Conservation (phyloP, 2,888 invertebrate species). For the Polymixis lichenea region DNA sequence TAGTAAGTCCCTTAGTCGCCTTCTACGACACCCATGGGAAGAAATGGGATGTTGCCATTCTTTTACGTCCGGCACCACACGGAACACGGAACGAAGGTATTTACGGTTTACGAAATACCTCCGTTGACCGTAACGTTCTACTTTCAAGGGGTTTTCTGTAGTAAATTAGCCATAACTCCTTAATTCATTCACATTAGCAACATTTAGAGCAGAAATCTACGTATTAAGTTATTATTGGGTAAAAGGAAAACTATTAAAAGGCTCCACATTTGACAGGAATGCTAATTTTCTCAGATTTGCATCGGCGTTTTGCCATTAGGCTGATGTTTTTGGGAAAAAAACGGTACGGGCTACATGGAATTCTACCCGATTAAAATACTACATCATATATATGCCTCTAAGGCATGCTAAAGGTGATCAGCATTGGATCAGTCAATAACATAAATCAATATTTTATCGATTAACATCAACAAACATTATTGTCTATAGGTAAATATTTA, state of each 20-base stretch:
- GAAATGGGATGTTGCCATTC: no score
- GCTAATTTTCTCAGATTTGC: background rate
- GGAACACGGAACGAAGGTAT: no score
- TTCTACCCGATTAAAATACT: no score
- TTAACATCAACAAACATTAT: conserved; percentile 22
- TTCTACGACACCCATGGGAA: no score
- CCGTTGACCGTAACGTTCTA: conserved; percentile 64
- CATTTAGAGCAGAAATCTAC: conserved; percentile 62
- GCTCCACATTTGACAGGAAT: background rate
- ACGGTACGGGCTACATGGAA: no score
- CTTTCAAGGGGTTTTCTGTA: conserved; percentile 61
- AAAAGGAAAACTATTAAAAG: no score
- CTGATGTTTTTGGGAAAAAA: background rate
- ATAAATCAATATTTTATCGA: conserved; percentile 27
- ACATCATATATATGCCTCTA: background rate
- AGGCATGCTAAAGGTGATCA: background rate
- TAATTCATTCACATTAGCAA: conserved; percentile 53
- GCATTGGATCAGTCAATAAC: background rate
- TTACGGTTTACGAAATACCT: conserved; percentile 54
- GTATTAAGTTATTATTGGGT: no score
- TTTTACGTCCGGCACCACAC: no score
- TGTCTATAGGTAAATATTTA: conserved; percentile 23
- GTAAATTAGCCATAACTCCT: conserved; percentile 65
- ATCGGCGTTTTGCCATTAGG: background rate
- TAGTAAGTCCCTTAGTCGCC: no score